phyloP scores from a whole-genome alignment of 2,113 vertebrate species.

The Tachycineta bicolor region DNA sequence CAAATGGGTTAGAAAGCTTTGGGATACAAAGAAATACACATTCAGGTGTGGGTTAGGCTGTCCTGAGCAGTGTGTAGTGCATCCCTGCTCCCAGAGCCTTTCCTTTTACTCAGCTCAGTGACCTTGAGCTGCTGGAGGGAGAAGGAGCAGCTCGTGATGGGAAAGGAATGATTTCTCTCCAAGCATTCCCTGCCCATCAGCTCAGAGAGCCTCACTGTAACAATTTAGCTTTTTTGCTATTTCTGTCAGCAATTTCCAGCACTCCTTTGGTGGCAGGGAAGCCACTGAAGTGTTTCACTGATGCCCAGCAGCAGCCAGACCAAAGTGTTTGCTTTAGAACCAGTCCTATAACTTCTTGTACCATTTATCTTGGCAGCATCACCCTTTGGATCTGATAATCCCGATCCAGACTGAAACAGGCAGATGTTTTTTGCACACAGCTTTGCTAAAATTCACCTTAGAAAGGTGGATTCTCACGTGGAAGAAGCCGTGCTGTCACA shows the following conservation, averaged over 20 bases:
- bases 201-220: not conserved
- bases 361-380: not conserved
- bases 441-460: not conserved
- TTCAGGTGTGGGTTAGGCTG: not conserved
- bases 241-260: not conserved
- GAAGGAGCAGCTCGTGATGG: not conserved
- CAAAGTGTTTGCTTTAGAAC: not conserved
- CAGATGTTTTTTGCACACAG: not conserved
- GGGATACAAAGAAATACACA: rapidly evolving
- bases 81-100: not conserved
- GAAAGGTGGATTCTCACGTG: not conserved
- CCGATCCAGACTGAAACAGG: not conserved
- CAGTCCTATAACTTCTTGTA: not conserved
- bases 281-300: not conserved
- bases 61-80: not conserved
- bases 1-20: not conserved
- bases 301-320: not conserved
- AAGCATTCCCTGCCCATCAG: not conserved
- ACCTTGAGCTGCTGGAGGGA: not conserved
- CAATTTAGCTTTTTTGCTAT: not conserved
- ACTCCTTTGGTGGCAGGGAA: not conserved
- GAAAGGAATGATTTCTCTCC: not conserved
- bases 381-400: not conserved
- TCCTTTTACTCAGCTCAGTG: not conserved
- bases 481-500: not conserved